Percentiles rank a stretch among this genome's conserved stretches.
phyloP scores from a whole-genome alignment of 1,140 invertebrate species.

The Microplitis demolitor region DNA sequence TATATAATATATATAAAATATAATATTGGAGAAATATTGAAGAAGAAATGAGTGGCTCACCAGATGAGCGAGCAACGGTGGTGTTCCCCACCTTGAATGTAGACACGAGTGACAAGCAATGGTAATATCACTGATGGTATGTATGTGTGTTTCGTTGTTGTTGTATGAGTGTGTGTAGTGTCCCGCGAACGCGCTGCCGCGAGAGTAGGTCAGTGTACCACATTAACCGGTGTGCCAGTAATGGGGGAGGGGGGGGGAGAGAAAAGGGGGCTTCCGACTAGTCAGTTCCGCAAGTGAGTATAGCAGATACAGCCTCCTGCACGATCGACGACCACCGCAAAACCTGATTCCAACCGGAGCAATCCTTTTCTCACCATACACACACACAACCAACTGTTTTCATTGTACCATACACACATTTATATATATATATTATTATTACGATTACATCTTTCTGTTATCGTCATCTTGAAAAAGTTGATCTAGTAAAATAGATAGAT shows the following conservation, averaged over 20 bases:
- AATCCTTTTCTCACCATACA: constrained; percentile 17
- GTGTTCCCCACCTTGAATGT: constrained; percentile 31
- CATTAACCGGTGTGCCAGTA: constrained; percentile 52
- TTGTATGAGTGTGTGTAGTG: neutral
- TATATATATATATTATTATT: too few relatives aligned
- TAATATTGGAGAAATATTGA: constrained; percentile 21
- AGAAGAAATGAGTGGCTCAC: constrained; percentile 32
- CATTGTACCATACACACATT: too few relatives aligned
- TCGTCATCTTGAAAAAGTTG: too few relatives aligned
- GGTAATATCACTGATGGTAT: too few relatives aligned
- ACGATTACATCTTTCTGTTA: too few relatives aligned
- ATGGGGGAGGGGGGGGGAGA: constrained; percentile 18
- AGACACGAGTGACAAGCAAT: neutral
- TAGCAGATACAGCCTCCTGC: constrained; percentile 25
- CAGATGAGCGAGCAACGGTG: constrained; percentile 42
- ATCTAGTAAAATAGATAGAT: too few relatives aligned
- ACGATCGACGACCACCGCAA: constrained; percentile 38
- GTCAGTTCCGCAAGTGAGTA: constrained; percentile 56
- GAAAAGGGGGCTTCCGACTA: constrained; percentile 52
- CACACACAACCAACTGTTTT: neutral
- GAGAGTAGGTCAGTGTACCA: constrained; percentile 63
- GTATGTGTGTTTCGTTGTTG: neutral
- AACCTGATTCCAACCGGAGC: neutral
- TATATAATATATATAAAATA: neutral
- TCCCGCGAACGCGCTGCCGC: constrained; percentile 31